Evolutionary conservation across 2,797 vertebrate species (phyloP).

Genomic region (Stomatorhinus walkeri): DNA sequence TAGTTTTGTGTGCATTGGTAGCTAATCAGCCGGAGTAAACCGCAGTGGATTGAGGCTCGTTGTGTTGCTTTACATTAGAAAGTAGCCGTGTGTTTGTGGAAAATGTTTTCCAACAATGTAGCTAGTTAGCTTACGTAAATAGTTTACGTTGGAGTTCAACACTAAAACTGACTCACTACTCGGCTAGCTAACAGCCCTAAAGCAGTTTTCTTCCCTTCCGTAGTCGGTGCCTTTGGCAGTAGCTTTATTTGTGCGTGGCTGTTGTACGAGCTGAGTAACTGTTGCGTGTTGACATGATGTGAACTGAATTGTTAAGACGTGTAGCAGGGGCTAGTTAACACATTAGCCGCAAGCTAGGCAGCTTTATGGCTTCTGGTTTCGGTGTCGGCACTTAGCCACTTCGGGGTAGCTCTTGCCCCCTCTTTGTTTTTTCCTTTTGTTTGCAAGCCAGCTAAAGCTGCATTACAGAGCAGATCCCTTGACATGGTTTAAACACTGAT

Average conservation of each 20-base stretch:
- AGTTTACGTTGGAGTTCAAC: neutral
- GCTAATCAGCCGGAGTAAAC: neutral
- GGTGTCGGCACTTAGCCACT: neutral
- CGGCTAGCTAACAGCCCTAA: neutral
- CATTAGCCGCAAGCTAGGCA: constrained; percentile 6
- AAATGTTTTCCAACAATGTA: neutral
- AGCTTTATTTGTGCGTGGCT: neutral
- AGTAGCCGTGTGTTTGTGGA: neutral
- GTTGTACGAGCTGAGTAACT: neutral
- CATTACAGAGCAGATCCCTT: neutral
- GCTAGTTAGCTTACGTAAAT: constrained; percentile 10
- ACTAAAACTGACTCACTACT: neutral
- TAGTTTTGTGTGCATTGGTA: neutral
- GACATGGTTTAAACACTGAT: neutral
- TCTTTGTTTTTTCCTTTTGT: neutral
- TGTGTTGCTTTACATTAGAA: neutral
- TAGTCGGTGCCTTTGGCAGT: neutral
- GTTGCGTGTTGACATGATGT: neutral
- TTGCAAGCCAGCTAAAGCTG: neutral
- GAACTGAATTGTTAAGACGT: neutral
- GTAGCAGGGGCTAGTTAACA: neutral
- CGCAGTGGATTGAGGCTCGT: neutral
- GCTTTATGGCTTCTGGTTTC: neutral
- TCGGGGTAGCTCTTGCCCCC: neutral
- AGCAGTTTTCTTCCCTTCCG: neutral